Evolutionary conservation across 37 sponge, comb jelly and placozoan genomes (phyloP).

Genomic region (Oopsacas minuta): DNA sequence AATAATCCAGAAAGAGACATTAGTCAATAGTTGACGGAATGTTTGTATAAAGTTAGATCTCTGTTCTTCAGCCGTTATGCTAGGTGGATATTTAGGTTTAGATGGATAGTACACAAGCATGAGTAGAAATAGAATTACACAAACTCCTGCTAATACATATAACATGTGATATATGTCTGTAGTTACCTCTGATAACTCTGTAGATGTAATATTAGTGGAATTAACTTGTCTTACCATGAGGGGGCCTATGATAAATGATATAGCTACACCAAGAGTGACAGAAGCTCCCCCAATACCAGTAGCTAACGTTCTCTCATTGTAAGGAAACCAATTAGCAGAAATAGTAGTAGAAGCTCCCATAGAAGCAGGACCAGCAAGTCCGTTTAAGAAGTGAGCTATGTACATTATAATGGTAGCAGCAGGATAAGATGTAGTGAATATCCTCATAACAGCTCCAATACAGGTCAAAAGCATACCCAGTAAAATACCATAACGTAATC

Average conservation of each 20-base stretch:
- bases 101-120: background rate
- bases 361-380: background rate
- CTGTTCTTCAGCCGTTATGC: background rate
- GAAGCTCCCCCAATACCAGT: background rate
- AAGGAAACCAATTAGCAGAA: background rate
- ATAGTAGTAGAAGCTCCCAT: background rate
- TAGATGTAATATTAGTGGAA: background rate
- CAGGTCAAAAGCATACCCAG: background rate
- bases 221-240: background rate
- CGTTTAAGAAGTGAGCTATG: background rate
- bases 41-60: background rate
- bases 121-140: background rate
- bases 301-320: background rate
- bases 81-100: background rate
- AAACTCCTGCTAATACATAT: background rate
- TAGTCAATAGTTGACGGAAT: background rate
- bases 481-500: background rate
- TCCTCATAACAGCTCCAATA: background rate
- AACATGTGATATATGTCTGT: background rate
- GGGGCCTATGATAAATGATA: background rate
- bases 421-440: background rate
- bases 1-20: background rate
- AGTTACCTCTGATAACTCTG: background rate
- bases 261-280: background rate
- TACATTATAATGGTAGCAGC: conserved; percentile 3